Conservation (phyloP, 2,888 invertebrate species). For the Odontomyia ornata region DNA sequence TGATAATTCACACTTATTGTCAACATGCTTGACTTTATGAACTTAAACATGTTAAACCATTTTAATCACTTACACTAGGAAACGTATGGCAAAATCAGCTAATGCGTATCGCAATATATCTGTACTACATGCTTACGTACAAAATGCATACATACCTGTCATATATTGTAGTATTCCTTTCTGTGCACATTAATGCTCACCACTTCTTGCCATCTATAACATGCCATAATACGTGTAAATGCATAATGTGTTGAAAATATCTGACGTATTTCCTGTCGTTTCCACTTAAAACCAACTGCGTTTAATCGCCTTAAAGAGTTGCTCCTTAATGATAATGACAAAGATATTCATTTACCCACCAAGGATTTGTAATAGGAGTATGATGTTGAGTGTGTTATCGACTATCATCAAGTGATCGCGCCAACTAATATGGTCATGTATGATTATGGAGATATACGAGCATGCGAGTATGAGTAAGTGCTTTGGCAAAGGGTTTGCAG, state of each 20-base stretch:
- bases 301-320: conserved; percentile 44
- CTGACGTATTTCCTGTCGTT: conserved; percentile 40
- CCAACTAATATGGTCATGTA: not conserved
- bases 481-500: not conserved
- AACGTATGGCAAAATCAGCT: too few species aligned
- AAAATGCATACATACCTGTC: too few species aligned
- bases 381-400: conserved; percentile 24
- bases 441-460: not conserved
- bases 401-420: not conserved
- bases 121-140: too few species aligned
- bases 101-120: too few species aligned
- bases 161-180: too few species aligned
- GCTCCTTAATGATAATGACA: conserved; percentile 43
- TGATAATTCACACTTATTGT: too few species aligned
- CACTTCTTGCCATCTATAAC: not conserved
- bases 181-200: not conserved
- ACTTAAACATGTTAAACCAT: too few species aligned
- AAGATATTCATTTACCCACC: conserved; percentile 41
- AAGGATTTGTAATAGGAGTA: conserved; percentile 28
- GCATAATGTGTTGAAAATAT: conserved; percentile 37
- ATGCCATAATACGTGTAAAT: not conserved
- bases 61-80: too few species aligned
- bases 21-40: too few species aligned
- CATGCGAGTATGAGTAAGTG: not conserved
- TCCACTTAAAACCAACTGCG: conserved; percentile 36